These are phyloP conservation scores for Triplophysa dalaica DNA, from an alignment of 2,113 vertebrate species.

Conservation along the genomic window DNA sequence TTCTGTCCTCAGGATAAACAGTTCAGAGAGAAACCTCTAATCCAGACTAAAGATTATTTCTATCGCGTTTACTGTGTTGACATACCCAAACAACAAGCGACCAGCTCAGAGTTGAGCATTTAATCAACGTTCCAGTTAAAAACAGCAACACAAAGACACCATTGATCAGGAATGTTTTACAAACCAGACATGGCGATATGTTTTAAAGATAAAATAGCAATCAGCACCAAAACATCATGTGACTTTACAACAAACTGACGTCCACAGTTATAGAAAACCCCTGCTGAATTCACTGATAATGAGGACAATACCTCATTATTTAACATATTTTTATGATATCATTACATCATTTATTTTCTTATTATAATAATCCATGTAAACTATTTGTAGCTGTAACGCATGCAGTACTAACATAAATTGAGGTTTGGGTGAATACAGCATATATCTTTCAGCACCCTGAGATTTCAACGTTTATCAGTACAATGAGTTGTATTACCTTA, in stretches of 20 bases:
- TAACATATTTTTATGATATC: neutral
- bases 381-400: neutral
- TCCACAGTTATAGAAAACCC: no score
- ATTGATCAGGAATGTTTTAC: constrained; percentile 23
- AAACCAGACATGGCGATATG: constrained; percentile 18
- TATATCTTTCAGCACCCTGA: constrained; percentile 6
- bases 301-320: neutral
- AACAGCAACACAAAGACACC: constrained; percentile 46
- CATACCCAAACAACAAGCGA: neutral
- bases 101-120: constrained; percentile 14
- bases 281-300: neutral
- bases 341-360: no score
- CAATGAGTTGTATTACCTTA: neutral
- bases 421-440: neutral
- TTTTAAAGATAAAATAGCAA: constrained; percentile 16
- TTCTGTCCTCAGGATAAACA: no score
- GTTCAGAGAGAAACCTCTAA: no score
- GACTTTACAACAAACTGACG: neutral
- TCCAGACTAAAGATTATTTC: no score
- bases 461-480: neutral
- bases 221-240: constrained; percentile 33
- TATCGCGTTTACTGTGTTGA: no score
- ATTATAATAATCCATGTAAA: neutral
- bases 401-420: neutral
- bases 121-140: constrained; percentile 38